Evolutionary conservation across 2,113 vertebrate genomes (phyloP), one percentile per base, ranked within the genome.

Genomic region (Zosterops borbonicus): DNA sequence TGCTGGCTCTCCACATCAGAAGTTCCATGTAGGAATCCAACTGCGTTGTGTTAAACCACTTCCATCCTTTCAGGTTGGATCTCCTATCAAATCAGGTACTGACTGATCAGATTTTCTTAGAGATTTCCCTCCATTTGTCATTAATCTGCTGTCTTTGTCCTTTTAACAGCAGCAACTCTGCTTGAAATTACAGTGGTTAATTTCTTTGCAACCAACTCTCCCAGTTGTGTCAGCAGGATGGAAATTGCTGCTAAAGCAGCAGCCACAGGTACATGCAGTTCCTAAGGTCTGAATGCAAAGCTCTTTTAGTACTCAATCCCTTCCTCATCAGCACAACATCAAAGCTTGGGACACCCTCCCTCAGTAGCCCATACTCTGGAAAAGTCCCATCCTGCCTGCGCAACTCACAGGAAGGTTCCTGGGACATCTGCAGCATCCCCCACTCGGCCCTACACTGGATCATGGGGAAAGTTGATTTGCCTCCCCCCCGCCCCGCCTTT

Each of bases 401-500:
- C 17, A 76, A n/a, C 28, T 25, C 12, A 2, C 9, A 15, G 46
- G 17, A 9, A 12, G 9, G 14, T 29, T 65, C n/a, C 24, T 9
- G 2, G n/a, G 21, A 31, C 12, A 39, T 14, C 35, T 5, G 4
- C 22, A 70, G 33, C 33, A 28, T 5, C 24, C 33, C 19, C 25
- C 4, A 37, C 11, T 17, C 11, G 1, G 27, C 33, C 71, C 33
- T 47, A 31, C 39, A 12, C 33, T 22, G 39, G 6, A 17, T 21
- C 33, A 4, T 1, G 1, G 62, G 23, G 3, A 5, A 3, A n/a
- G 10, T 0, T 46, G 44, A 24, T 68, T 63, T 73, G 7, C 5
- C 1, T 39, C 2, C 12, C 18, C 18, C 39, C 39, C 39, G 11
- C 18, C 2, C 11, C 17, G 6, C 12, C 18, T 42, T 63, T 49